These are phyloP conservation scores for Copidosoma floridanum DNA, from an alignment of 1,140 invertebrate genomes.

Conservation along the genomic window DNA sequence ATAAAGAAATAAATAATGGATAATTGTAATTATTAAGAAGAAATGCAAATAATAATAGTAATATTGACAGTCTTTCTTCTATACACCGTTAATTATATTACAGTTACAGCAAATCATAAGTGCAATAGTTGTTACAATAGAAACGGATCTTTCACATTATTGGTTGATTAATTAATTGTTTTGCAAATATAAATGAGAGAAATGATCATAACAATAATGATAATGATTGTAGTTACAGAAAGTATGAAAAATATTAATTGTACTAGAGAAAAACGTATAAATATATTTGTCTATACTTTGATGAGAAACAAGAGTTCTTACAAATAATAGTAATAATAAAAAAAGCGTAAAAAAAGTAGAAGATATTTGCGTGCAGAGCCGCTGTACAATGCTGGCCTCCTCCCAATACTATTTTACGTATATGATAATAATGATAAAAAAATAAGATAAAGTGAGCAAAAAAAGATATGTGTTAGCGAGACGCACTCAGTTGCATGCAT, in stretches of 20 bases:
- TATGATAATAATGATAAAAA: conserved; percentile 12
- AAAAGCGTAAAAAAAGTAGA: conserved; percentile 1
- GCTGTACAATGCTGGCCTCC: conserved; percentile 27
- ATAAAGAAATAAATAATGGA: too few relatives aligned
- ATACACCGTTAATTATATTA: conserved; percentile 34
- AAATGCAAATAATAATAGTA: too few relatives aligned
- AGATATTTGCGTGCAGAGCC: conserved; percentile 28
- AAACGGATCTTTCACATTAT: conserved; percentile 36
- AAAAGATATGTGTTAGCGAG: conserved; percentile 31
- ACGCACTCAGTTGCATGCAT: conserved; percentile 37
- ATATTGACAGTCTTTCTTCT: conserved; percentile 36
- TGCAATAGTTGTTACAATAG: conserved; percentile 59
- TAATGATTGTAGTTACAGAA: too few relatives aligned
- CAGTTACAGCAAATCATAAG: conserved; percentile 52
- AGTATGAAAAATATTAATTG: too few relatives aligned
- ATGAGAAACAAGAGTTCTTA: conserved; percentile 5
- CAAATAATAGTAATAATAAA: conserved; percentile 12
- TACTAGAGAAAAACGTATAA: conserved; percentile 25
- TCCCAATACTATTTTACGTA: conserved; percentile 6
- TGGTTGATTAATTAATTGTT: conserved; percentile 10
- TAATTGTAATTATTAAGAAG: conserved; percentile 42
- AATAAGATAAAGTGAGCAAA: too few relatives aligned
- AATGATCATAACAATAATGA: too few relatives aligned
- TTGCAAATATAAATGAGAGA: neutral
- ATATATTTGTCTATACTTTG: conserved; percentile 4